Percentiles rank a stretch among this genome's conserved stretches.
Conservation (phyloP, 2,113 vertebrate genomes). For the Campylorhamphus procurvoides region DNA sequence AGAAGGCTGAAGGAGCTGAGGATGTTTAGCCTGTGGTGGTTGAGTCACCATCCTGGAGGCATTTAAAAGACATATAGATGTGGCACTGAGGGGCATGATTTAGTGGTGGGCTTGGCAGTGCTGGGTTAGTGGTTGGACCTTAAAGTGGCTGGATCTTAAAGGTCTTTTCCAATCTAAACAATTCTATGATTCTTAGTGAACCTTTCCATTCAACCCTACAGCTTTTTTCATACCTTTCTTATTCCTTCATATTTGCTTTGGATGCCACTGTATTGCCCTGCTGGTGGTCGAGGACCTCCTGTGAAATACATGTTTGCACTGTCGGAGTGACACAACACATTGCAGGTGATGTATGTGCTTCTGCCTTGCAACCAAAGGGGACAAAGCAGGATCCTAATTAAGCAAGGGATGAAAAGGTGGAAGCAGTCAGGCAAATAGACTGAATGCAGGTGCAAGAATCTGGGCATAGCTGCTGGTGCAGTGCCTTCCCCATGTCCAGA, state of each 20-base stretch:
- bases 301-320: accelerated
- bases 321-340: accelerated
- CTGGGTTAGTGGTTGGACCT: no score
- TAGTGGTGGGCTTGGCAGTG: background rate
- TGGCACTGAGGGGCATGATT: background rate
- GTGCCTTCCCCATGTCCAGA: background rate
- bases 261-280: background rate
- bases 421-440: background rate
- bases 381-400: background rate
- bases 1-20: background rate
- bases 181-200: background rate
- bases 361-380: background rate
- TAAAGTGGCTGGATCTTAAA: no score
- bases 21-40: background rate
- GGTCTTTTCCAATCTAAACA: background rate
- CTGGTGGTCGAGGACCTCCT: background rate
- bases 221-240: background rate
- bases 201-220: background rate
- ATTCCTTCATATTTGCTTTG: background rate
- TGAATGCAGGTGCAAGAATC: background rate
- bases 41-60: background rate
- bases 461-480: background rate
- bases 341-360: accelerated
- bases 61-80: background rate
- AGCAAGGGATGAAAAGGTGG: background rate